phyloP scores from a whole-genome alignment of 2,113 vertebrate species.

The Chunga burmeisteri region DNA sequence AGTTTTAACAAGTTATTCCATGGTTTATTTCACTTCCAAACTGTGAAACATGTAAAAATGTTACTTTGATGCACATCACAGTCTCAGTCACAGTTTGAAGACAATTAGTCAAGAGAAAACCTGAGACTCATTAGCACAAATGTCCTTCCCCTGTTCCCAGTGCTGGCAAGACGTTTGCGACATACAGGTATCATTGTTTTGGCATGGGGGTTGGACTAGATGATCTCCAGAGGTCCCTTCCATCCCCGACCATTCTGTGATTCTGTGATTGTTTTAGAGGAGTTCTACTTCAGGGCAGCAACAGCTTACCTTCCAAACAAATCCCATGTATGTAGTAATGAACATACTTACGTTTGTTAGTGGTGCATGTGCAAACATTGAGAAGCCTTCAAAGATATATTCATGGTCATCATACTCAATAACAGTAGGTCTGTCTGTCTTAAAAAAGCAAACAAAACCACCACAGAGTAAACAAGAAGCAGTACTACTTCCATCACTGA shows the following conservation, averaged over 20 bases:
- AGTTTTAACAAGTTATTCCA: conserved; percentile 25
- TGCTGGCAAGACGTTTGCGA: not conserved
- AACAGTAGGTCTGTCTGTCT: conserved; percentile 97
- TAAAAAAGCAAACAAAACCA: conserved; percentile 48
- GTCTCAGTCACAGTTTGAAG: not conserved
- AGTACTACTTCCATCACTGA: not conserved
- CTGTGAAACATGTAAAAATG: conserved; percentile 23
- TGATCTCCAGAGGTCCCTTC: no score
- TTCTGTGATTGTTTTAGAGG: not conserved
- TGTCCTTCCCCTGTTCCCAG: not conserved
- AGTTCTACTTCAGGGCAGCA: not conserved
- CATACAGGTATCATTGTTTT: not conserved
- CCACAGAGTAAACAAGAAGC: not conserved
- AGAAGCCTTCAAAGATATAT: conserved; percentile 99
- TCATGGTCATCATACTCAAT: conserved; percentile 98
- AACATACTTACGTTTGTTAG: conserved; percentile 87
- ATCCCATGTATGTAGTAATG: not conserved
- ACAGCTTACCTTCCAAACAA: not conserved
- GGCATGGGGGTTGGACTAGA: no score
- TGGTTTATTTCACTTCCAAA: conserved; percentile 38
- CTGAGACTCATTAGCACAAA: conserved; percentile 15
- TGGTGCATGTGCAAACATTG: conserved; percentile 92
- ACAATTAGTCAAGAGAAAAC: not conserved
- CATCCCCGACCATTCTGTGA: no score
- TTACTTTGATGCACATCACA: not conserved